Conservation (phyloP, 2,888 invertebrate genomes). For the Drosophila atroscutellata region DNA sequence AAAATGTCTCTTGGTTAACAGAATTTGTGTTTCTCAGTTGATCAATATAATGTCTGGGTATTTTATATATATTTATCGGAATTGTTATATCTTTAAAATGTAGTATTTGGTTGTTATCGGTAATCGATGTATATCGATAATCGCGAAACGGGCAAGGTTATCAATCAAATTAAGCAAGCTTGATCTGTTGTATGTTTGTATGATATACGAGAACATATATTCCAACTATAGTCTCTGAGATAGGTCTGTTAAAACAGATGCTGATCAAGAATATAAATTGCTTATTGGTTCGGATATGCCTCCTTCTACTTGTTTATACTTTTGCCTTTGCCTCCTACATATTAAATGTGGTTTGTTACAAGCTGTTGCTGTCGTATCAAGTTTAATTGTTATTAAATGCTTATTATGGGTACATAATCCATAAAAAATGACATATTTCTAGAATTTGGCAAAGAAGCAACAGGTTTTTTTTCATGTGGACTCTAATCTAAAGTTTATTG, state of each 20-base stretch:
- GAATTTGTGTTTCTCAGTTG: background rate
- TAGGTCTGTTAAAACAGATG: background rate
- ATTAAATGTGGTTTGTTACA: no score
- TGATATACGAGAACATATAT: background rate
- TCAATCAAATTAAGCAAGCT: background rate
- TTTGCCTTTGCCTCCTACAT: background rate
- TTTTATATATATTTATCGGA: background rate
- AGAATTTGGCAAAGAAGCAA: background rate
- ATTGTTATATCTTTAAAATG: background rate
- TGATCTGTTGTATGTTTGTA: background rate
- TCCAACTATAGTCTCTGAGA: background rate
- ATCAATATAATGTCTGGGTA: background rate
- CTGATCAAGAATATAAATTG: background rate
- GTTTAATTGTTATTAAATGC: background rate
- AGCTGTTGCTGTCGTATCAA: background rate
- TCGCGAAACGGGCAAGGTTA: background rate
- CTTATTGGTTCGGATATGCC: background rate
- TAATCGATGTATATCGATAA: background rate
- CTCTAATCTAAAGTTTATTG: slow-evolving; percentile 19
- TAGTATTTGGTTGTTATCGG: accelerated
- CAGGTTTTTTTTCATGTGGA: slow-evolving; percentile 2
- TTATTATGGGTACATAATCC: no score
- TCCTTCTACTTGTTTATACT: background rate
- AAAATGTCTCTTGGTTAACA: background rate
- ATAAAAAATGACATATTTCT: background rate